Evolutionary conservation across 2,797 vertebrate genomes (phyloP), one percentile per base, ranked within the genome.

Genomic region (Sarcophilus harrisii): DNA sequence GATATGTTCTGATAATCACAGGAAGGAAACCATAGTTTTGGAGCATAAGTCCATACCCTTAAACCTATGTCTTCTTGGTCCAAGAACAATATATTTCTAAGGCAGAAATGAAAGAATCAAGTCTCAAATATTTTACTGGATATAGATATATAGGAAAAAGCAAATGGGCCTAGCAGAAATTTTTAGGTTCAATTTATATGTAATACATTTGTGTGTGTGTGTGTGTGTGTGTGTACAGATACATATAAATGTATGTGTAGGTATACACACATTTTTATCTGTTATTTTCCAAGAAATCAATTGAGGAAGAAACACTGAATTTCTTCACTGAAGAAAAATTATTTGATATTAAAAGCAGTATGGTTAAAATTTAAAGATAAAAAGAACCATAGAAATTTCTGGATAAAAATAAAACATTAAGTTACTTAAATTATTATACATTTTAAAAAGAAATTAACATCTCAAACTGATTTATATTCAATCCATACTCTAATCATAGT

Each of bases 271-370:
- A 95, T 21, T 94, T 94, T 32, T n/a, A 38, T 92, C 38, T 54
- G 93, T 66, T 60, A 59, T 92, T 18, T 91, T 94, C 96, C 21
- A 94, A 96, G 3, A 58, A n/a, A 87, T 73, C 52, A 45, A 3
- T 55, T 27, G n/a, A 5, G 38, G 38, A 81, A 45, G 57, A 81
- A 93, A 52, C 62, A 13, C 52, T 94, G 29, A 58, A 28, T 94
- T 94, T 32, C 24, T n/a, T 94, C 52, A 89, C 57, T 96, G 91
- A 91, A 93, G 93, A 93, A 94, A 95, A 60, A 62, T 58, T 60
- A 93, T 3, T 58, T 87, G 28, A 92, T 4, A 91, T 3, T 27
- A 14, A 95, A 62, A 94, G 11, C 4, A 81, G 66, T 32, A 91
- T 27, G 24, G n/a, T 32, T 92, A 60, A 90, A 95, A 32, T 3